Base-by-base conservation (phyloP, 1,140 invertebrate genomes). In the Drosophila malerkotliana region DNA sequence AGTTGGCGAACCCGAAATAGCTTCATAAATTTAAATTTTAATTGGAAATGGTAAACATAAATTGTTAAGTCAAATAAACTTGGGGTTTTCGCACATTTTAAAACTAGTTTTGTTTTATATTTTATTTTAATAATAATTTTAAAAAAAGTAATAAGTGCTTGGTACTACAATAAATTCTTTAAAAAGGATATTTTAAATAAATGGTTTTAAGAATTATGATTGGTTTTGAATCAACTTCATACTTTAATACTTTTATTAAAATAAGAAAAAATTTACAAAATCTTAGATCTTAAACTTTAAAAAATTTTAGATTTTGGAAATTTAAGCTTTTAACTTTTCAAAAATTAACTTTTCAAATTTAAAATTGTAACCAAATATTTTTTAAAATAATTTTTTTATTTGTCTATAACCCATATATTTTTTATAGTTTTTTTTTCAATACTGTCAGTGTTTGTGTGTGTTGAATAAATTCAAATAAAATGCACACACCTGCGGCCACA, bases 401-500 rank as follows among this genome's bases (percentile, higher is more conserved):
- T 37, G 34, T n/a, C 34, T 37, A 37, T 37, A 37, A 37, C 34
- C 34, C 34, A 37, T 37, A 12, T 37, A n/a, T 12, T 9, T 32
- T 37, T 37, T n/a, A 10, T 37, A 37, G 12, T 37, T 32, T 32
- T 32, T 32, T 32, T 32, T 9, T 32, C 8, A 10, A 10, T 9
- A 32, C 8, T 10, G 8, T 9, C 8, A 8, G 32, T 32, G 32
- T 10, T 7, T 32, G 9, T 37, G 34, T 37, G 34, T n/a, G 34
- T 37, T 37, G 10, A 37, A 37, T 37, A 37, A 37, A 37, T 37
- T 37, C 34, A 59, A 52, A 59, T 52, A 37, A 52, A 52, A 37
- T 24, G 45, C 30, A 68, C 51, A 69, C 49, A 69, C 67, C 63
- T 64, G 63, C 34, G 63, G 63, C 59, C 63, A 69, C 66, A 68